Evolutionary conservation across 2,888 invertebrate species (phyloP), one percentile per base, ranked within the genome.

Genomic region (Thecophora atra): DNA sequence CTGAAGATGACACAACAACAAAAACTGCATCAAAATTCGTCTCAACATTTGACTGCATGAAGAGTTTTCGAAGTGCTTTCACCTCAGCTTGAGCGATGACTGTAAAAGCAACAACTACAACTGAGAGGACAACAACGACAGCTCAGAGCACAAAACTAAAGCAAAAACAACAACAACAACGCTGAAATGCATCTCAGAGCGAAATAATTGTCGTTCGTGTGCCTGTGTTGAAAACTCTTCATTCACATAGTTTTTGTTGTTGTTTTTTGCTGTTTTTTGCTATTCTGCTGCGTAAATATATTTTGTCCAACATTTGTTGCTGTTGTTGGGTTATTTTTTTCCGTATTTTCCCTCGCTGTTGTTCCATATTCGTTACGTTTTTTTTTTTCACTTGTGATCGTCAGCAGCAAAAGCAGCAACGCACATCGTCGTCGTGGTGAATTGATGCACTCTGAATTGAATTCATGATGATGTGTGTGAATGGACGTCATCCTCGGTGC

Each of bases 391-490:
- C 30, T 42, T 64, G 64, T 11, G 11, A 21, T 19, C 54, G 54
- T n/a, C n/a, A 13, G 30, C 52, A 67, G 62, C 37, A 63, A 11
- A 24, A 47, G 44, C 60, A 60, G 28, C 58, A 69, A n/a, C n/a
- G n/a, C n/a, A 68, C 54, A 68, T 21, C 21, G 21, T 28, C 66
- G n/a, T 24, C 66, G 3, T 7, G 5, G 17, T 24, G 28, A 58
- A 68, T 56, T 71, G 71, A 71, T 56, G 58, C 66, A 71, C 65
- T 65, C 26, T 13, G n/a, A 60, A 69, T 70, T 62, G 37, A 70
- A 70, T 70, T 52, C 70, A 70, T 70, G 63, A 70, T 70, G 63
- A 63, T 42, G 62, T 37, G 62, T 70, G 51, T 70, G 70, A 68
- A 68, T 56, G 26, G 62, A 58, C 26, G 28, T 26, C 58, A 26